Conservation (phyloP, 2,888 invertebrate genomes). For the Ennomos fuscantarius region DNA sequence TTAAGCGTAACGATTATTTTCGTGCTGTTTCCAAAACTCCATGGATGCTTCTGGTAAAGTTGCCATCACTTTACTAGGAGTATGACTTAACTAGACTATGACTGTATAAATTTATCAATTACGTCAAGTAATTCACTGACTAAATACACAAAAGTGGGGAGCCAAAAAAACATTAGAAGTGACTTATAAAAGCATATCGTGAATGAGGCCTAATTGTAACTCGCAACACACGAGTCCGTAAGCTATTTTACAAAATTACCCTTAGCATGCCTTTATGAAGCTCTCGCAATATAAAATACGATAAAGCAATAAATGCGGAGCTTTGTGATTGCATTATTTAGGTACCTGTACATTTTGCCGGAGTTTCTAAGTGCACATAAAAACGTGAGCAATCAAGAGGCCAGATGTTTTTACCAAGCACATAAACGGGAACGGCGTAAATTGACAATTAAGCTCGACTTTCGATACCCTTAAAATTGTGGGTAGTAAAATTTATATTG, state of each 20-base stretch:
- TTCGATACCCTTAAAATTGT: conserved; percentile 77
- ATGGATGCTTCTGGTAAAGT: too few relatives aligned
- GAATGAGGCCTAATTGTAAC: conserved; percentile 19
- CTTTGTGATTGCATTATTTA: conserved; percentile 69
- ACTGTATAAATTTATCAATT: too few relatives aligned
- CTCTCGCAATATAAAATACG: conserved; percentile 53
- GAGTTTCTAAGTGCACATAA: conserved; percentile 78
- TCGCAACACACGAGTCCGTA: conserved; percentile 25
- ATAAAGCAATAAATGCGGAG: conserved; percentile 60
- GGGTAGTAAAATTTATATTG: conserved; percentile 66
- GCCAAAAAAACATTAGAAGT: too few relatives aligned
- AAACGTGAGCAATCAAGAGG: conserved; percentile 78
- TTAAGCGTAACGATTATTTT: too few relatives aligned
- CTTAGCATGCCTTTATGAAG: conserved; percentile 38
- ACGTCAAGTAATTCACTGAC: too few relatives aligned
- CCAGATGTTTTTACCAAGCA: conserved; percentile 77
- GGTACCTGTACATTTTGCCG: conserved; percentile 59
- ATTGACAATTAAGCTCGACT: conserved; percentile 77
- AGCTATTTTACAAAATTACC: conserved; percentile 36
- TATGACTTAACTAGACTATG: too few relatives aligned
- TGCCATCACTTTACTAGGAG: too few relatives aligned
- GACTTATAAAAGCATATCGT: not conserved
- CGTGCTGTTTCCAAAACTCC: too few relatives aligned
- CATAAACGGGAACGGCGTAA: conserved; percentile 76
- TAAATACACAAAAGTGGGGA: too few relatives aligned